Base-by-base conservation (phyloP, 2,797 vertebrate genomes). In the Danio choprae region DNA sequence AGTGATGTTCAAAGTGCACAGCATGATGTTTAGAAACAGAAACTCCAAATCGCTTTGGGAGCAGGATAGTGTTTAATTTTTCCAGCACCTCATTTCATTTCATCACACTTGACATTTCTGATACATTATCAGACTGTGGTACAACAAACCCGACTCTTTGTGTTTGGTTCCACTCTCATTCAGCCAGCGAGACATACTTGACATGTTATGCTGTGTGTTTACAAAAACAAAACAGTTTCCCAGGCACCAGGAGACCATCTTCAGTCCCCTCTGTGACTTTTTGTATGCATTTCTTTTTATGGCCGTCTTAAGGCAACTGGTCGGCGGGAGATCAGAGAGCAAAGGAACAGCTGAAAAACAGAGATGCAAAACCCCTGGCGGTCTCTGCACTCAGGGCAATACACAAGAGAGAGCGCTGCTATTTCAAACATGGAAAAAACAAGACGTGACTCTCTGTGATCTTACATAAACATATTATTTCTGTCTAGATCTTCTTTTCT, bases 301-400 rank as follows among this genome's bases (percentile, higher is more conserved):
- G 86, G 84, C 63, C 2, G 22, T 82, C 87, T 86, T 89, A 83
- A 89, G 87, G 85, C 86, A 82, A 84, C 79, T 36, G 65, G 88
- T 81, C 81, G 83, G 82, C 73, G 43, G 50, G 77, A 71, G 44
- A 80, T 13, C 36, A 53, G 36, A 16, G 16, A 44, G 79, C 77
- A 41, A 51, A 48, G 6, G 62, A 86, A 84, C 84, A 87, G 86
- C 79, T 86, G 85, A 83, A 81, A 77, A 73, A 76, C 64, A 60
- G 74, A 65, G 40, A 80, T 75, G 50, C 53, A 64, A 63, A 64
- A 82, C 67, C 74, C 72, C 67, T 56, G 22, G 53, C 55, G 60
- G 46, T 74, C 60, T 56, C 22, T 62, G 71, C 58, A 46, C 38
- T 67, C 58, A 59, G 60, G 72, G 62, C 40, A 51, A 46, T 74